Base-by-base conservation (phyloP, 2,888 invertebrate genomes). In the Dryobota labecula region DNA sequence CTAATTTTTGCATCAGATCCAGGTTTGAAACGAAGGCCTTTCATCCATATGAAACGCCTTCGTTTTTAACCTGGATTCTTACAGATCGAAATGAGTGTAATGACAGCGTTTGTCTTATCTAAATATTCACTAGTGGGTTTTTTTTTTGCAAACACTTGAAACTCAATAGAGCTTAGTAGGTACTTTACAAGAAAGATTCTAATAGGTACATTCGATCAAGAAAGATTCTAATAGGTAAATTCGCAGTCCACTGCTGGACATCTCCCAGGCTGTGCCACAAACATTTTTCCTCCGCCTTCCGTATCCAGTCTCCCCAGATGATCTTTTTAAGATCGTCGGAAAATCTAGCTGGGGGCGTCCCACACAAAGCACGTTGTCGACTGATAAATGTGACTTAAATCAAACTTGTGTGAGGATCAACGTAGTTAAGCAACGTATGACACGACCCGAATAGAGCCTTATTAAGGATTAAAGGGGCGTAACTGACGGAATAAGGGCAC, bases 381-480 rank as follows among this genome's bases (percentile, higher is more conserved):
- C 45, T 51, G 33, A 27, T 6, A 63, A 33, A 20, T 51, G 27
- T 56, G 24, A 49, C 30, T 38, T 2, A 30, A 63, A 30, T 36
- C 18, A 13, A 61, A 47, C n/a, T 11, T 54, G 9, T 43, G 43
- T 63, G 41, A 58, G 43, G 47, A 36, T 43, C 13, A 47, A 11
- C 15, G 33, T 69, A 49, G 63, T 47, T 54, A 38, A 27, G 30
- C 43, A 49, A 70, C 41, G 27, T 54, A 20, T 73, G 47, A 63
- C 27, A 51, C 33, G 54, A 49, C 60, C 27, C 27, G 6, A 77
- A 65, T 65, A 53, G 1, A 57, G 27, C n/a, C 43, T 64, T 70
- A 43, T 49, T 64, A 43, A 27, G 8, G 24, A 30, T 3, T 13
- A 36, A 18, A 30, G n/a, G n/a, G 70, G 36, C 49, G 43, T 64